Evolutionary conservation across 2,113 vertebrate species (phyloP).

Genomic region (Engystomops pustulosus): DNA sequence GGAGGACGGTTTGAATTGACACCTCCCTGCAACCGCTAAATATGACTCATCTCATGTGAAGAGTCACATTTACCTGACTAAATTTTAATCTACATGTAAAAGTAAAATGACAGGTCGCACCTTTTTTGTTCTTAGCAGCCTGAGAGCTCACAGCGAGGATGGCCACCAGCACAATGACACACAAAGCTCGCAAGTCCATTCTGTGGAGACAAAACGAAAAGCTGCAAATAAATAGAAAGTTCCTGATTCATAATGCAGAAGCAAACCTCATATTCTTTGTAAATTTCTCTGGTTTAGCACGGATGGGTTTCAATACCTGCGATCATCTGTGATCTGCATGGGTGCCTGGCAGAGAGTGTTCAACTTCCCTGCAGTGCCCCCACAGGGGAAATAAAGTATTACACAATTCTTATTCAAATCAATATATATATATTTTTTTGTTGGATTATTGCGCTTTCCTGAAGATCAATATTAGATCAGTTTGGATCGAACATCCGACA

Average conservation of each 20-base stretch:
- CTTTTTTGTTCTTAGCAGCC: conserved; percentile 83
- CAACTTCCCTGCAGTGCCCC: background rate
- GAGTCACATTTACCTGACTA: too few relatives aligned
- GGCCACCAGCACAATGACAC: conserved; percentile 76
- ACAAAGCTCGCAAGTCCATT: conserved; percentile 81
- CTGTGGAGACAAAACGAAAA: conserved; percentile 65
- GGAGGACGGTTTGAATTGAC: too few relatives aligned
- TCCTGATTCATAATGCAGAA: background rate
- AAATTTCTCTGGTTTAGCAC: background rate
- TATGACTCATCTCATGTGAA: too few relatives aligned
- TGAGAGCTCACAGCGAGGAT: conserved; percentile 74
- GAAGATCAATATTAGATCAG: too few relatives aligned
- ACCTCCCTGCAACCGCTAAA: too few relatives aligned
- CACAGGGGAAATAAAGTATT: background rate
- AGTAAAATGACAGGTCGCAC: conserved; percentile 38
- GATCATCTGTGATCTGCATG: background rate
- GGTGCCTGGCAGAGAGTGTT: background rate
- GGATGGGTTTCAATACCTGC: too few relatives aligned
- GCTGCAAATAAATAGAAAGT: background rate
- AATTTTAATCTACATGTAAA: too few relatives aligned
- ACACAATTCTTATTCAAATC: background rate
- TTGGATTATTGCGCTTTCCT: too few relatives aligned
- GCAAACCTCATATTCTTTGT: background rate
- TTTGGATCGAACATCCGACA: too few relatives aligned
- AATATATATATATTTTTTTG: too few relatives aligned